Evolutionary conservation across 2,888 invertebrate genomes (phyloP).

Genomic region (Ptychoptera albimana): DNA sequence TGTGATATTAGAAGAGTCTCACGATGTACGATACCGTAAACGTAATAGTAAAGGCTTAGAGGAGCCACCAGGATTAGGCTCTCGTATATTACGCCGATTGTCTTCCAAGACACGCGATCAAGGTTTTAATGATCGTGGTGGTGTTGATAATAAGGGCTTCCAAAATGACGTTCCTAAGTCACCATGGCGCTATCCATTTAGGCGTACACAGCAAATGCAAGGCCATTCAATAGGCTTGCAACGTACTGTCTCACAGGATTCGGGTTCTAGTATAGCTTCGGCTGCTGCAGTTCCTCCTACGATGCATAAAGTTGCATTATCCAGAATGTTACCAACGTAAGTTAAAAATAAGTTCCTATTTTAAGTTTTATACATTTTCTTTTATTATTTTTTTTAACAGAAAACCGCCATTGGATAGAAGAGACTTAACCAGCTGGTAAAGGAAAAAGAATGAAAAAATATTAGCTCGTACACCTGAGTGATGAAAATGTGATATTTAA

Average conservation of each 20-base stretch:
- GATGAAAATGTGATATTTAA: conserved; percentile 4
- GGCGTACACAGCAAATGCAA: conserved; percentile 23
- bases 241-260: conserved; percentile 40
- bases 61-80: conserved; percentile 42
- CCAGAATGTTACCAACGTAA: conserved; percentile 28
- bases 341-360: conserved; percentile 8
- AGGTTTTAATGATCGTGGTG: conserved; percentile 21
- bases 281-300: conserved; percentile 31
- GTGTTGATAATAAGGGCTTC: conserved; percentile 52
- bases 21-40: conserved; percentile 47
- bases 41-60: conserved; percentile 40
- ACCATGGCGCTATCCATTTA: conserved; percentile 55
- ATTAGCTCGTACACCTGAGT: neutral
- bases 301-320: conserved; percentile 26
- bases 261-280: conserved; percentile 41
- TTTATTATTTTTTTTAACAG: conserved; percentile 14
- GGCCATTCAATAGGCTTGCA: conserved; percentile 31
- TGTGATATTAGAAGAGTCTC: conserved; percentile 78
- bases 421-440: conserved; percentile 30
- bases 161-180: conserved; percentile 52
- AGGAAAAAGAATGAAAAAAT: too few relatives aligned
- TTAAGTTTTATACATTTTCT: neutral
- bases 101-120: conserved; percentile 51
- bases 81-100: conserved; percentile 50
- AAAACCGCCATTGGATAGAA: conserved; percentile 28